Evolutionary conservation across 2,113 vertebrate species (phyloP).

Genomic region (Scalopus aquaticus): DNA sequence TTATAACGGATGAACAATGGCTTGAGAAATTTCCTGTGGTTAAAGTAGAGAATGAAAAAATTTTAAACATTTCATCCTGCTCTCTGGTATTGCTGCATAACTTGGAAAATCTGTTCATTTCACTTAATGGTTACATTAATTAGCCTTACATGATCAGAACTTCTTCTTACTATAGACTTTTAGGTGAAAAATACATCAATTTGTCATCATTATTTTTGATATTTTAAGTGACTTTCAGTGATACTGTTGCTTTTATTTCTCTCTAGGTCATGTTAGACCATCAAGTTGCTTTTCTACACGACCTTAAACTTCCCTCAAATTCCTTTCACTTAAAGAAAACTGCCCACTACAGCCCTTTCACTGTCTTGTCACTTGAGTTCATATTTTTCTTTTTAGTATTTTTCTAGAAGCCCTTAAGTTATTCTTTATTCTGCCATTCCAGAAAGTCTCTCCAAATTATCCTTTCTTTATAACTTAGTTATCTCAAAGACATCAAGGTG

Average conservation of each 20-base stretch:
- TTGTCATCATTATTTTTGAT: constrained; percentile 52
- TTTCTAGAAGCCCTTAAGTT: constrained; percentile 56
- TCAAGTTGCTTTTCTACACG: constrained; percentile 55
- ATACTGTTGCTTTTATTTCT: constrained; percentile 55
- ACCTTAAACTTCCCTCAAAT: constrained; percentile 55
- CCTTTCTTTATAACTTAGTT: constrained; percentile 38
- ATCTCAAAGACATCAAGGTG: constrained; percentile 17
- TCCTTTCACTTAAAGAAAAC: constrained; percentile 59
- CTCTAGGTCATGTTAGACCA: constrained; percentile 52
- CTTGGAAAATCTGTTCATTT: constrained; percentile 61
- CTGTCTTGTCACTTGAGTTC: constrained; percentile 59
- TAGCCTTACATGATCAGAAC: constrained; percentile 48
- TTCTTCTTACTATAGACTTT: constrained; percentile 46
- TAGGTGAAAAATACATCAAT: constrained; percentile 41
- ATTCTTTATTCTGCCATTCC: constrained; percentile 58
- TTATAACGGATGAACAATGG: constrained; percentile 32
- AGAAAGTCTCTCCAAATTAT: constrained; percentile 55
- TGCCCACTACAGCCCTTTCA: constrained; percentile 21
- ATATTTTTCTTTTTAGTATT: constrained; percentile 59
- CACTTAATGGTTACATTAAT: neutral
- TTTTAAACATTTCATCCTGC: constrained; percentile 76
- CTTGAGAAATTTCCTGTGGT: constrained; percentile 46
- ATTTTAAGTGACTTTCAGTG: constrained; percentile 55
- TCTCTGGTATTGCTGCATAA: constrained; percentile 65
- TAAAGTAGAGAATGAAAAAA: constrained; percentile 48